These are phyloP conservation scores for Apodemus speciosus DNA, from an alignment of 2,113 vertebrate genomes.

Conservation along the genomic window DNA sequence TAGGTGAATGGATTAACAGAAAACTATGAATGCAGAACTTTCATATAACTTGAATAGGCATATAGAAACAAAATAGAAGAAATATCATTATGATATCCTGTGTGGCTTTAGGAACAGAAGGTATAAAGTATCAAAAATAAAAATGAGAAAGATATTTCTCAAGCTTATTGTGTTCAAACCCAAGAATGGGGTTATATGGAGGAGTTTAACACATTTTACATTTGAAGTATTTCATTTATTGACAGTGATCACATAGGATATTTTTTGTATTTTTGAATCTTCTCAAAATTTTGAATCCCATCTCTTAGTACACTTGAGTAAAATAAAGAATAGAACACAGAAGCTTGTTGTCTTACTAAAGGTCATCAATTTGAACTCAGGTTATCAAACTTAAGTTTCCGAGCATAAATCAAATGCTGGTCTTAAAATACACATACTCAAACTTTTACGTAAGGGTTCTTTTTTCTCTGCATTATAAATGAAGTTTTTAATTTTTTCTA, in stretches of 20 bases:
- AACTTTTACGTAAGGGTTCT: background rate
- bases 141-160: conserved; percentile 21
- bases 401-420: conserved; percentile 26
- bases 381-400: background rate
- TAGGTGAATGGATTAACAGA: background rate
- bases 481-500: conserved; percentile 8
- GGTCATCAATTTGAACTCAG: background rate
- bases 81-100: conserved; percentile 1
- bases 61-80: conserved; percentile 36
- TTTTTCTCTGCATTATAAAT: conserved; percentile 11
- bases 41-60: background rate
- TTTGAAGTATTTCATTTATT: background rate
- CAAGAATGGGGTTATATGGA: background rate
- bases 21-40: conserved; percentile 5
- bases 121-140: background rate
- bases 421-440: background rate
- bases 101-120: background rate
- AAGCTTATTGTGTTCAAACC: background rate
- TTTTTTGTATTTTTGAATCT: background rate
- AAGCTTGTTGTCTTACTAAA: background rate
- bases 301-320: too few relatives aligned
- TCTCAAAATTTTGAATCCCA: too few relatives aligned
- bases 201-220: background rate
- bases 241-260: background rate
- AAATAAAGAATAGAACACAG: background rate